phyloP scores from a whole-genome alignment of 2,888 invertebrate genomes.

The Caprella mutica region DNA sequence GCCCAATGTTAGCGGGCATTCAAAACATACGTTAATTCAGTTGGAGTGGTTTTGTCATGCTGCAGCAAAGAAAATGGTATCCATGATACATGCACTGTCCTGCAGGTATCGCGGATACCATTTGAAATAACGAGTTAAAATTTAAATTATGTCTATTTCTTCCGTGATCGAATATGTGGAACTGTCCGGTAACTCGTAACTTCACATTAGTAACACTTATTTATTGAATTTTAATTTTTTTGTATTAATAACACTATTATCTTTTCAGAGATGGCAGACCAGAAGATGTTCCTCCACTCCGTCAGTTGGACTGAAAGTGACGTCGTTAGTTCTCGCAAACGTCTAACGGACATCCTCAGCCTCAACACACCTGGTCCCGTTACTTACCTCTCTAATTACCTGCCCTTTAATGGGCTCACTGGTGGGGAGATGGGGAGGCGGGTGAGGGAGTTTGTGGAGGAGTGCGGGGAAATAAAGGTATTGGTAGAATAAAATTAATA shows the following conservation, averaged over 20 bases:
- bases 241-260: background rate
- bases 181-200: background rate
- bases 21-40: too few relatives aligned
- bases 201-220: background rate
- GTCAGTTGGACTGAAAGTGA: slow-evolving; percentile 26
- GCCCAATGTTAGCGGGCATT: too few relatives aligned
- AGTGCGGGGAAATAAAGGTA: slow-evolving; percentile 31
- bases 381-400: slow-evolving; percentile 23
- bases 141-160: too few relatives aligned
- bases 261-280: slow-evolving; percentile 23
- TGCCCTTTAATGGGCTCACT: slow-evolving; percentile 21
- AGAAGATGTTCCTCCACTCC: slow-evolving; percentile 22
- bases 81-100: too few relatives aligned
- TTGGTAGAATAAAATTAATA: background rate
- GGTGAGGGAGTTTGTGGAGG: slow-evolving; percentile 26
- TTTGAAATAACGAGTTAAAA: too few relatives aligned
- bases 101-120: too few relatives aligned
- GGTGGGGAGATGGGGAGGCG: slow-evolving; percentile 15
- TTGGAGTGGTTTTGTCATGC: too few relatives aligned
- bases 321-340: slow-evolving; percentile 9
- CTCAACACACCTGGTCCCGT: slow-evolving; percentile 26
- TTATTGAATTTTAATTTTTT: background rate
- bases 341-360: slow-evolving; percentile 16
- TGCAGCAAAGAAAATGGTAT: too few relatives aligned
- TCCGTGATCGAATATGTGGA: background rate